Conservation (phyloP, 2,113 vertebrate genomes). For the Apteryx mantelli region DNA sequence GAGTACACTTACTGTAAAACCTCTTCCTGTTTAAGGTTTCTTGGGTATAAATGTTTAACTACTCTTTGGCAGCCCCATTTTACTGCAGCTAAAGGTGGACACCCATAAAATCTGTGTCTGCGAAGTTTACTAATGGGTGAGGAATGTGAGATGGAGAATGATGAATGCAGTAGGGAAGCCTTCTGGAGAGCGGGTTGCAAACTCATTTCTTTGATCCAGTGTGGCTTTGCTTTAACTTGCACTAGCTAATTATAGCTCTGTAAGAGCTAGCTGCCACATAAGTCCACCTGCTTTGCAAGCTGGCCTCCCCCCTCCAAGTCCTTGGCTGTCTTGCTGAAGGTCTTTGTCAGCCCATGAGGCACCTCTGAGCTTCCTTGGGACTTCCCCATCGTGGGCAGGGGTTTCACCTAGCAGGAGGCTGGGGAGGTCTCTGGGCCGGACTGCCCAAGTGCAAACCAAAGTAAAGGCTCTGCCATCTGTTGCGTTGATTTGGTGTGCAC, state of each 20-base stretch:
- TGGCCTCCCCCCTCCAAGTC: neutral
- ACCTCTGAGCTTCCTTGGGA: neutral
- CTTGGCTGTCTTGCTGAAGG: too few relatives aligned
- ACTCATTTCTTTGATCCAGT: neutral
- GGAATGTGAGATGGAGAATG: rapidly evolving
- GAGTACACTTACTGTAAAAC: neutral
- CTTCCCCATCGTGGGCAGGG: neutral
- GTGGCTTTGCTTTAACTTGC: neutral
- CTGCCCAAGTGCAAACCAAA: neutral
- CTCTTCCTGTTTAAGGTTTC: neutral
- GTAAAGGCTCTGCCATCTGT: neutral
- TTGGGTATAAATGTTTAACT: neutral
- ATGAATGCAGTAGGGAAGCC: neutral
- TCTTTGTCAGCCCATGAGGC: too few relatives aligned
- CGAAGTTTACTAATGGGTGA: rapidly evolving
- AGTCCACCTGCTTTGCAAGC: neutral
- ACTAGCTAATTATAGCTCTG: neutral
- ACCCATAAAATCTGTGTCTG: neutral
- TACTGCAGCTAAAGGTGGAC: neutral
- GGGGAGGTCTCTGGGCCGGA: neutral
- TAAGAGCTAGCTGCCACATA: neutral
- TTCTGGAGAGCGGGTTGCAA: neutral
- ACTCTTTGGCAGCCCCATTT: neutral
- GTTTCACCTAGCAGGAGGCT: rapidly evolving
- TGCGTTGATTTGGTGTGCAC: neutral